Evolutionary conservation across 2,888 invertebrate genomes (phyloP), one percentile per base, ranked within the genome.

Genomic region (Reticulitermes lucifugus): DNA sequence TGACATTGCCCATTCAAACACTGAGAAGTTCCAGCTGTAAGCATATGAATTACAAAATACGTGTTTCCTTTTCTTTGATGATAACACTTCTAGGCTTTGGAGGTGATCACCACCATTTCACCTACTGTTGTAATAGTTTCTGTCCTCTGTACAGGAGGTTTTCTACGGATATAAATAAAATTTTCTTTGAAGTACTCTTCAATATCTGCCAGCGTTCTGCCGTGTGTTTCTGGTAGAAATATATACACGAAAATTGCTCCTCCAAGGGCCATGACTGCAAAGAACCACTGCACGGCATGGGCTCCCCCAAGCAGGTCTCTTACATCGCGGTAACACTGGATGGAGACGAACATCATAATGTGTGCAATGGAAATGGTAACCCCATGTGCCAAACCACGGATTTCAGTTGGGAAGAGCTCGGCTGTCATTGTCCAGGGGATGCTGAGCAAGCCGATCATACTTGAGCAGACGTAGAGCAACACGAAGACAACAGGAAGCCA

Each of bases 401-500:
- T 93, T 87, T 93, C 93, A 3, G 93, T 91, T 0, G 94, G 94
- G 88, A 93, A 94, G 6, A 94, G 89, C 90, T 94, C 94, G 0
- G 94, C 94, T 0, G 93, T 94, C 93, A 94, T 93, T n/a, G 93
- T 94, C 94, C 94, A 94, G 0, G 94, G 94, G 41, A 94, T 93
- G 10, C 93, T 93, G 60, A 94, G 89, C 87, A 94, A 90, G 0
- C 94, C 94, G 73, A 93, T 91, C 93, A 94, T 93, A 12, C 93
- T 93, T 0, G 93, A 91, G 84, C 93, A 92, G 0, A 94, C 93
- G 89, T 93, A 94, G 0, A 93, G 89, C 18, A 93, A 88, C 2
- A 94, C 89, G 84, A 93, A 91, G 0, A 91, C 86, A 0, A 93
- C 92, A 3, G 93, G 93, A 1, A 93, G 90, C 91, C 85, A 83